A percentile compares a stretch with the other conserved stretches of the same genome.
Conservation (phyloP, 2,113 vertebrate genomes). For the Cettia cetti region DNA sequence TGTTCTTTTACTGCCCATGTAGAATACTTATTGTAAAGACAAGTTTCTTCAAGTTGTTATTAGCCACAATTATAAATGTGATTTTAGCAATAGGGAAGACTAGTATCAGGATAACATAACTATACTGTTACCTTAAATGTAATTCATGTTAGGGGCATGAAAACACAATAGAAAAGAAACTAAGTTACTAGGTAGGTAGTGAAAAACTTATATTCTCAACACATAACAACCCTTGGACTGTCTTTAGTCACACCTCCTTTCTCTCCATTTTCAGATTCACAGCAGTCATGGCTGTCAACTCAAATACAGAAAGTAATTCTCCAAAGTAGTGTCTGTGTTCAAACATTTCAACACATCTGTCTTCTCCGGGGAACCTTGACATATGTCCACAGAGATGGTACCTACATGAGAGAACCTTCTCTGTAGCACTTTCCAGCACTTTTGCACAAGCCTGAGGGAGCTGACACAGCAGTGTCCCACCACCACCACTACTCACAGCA, state of each 20-base stretch:
- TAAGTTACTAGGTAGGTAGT: not conserved
- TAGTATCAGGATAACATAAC: not conserved
- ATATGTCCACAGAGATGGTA: not conserved
- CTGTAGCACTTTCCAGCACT: not conserved
- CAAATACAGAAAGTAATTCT: not conserved
- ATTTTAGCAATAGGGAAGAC: not conserved
- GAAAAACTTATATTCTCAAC: not conserved
- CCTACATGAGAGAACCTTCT: not conserved
- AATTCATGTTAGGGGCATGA: not conserved
- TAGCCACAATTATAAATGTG: not conserved
- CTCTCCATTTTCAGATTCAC: not conserved
- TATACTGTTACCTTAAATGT: not conserved
- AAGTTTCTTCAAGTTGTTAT: not conserved
- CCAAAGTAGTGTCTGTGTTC: not conserved
- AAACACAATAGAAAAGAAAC: not conserved
- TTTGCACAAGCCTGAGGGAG: not conserved
- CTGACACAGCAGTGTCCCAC: not conserved
- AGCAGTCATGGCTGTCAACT: conserved; percentile 1
- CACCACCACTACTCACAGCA: accelerated
- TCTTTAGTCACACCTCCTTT: not conserved
- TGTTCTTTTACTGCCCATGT: not conserved
- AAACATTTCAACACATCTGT: not conserved
- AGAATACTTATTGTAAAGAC: not conserved
- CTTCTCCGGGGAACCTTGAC: not conserved
- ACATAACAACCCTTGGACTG: not conserved